phyloP scores from a whole-genome alignment of 2,797 vertebrate genomes.

The Molossus alvarezi region DNA sequence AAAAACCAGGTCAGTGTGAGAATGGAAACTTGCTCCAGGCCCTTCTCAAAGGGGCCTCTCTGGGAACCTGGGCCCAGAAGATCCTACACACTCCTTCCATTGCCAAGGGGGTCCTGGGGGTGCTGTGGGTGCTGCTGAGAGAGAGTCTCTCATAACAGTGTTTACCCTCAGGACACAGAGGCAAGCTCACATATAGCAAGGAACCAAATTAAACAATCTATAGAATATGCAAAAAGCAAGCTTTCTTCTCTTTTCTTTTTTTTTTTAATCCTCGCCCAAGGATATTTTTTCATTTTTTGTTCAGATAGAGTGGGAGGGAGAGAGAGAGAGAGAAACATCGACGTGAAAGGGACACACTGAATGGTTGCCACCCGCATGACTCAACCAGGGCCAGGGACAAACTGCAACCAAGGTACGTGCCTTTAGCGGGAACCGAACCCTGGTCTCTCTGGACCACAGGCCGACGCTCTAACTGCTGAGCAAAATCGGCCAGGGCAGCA shows the following conservation, averaged over 20 bases:
- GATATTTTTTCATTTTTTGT: no score
- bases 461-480: no score
- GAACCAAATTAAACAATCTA: not conserved
- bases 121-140: not conserved
- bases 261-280: no score
- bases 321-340: no score
- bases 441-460: no score
- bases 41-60: not conserved
- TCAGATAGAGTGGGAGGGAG: no score
- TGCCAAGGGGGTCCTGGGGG: not conserved
- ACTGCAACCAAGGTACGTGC: no score
- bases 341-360: no score
- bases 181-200: not conserved
- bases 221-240: not conserved
- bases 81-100: not conserved
- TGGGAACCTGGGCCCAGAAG: not conserved
- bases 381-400: no score
- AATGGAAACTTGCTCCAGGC: not conserved
- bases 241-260: not conserved
- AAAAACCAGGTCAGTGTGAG: not conserved
- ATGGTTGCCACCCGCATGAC: no score
- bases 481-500: no score
- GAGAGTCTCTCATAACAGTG: not conserved
- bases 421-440: no score
- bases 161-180: not conserved